Base-by-base conservation (phyloP, 2,888 invertebrate genomes). In the Napeogenes sylphis region DNA sequence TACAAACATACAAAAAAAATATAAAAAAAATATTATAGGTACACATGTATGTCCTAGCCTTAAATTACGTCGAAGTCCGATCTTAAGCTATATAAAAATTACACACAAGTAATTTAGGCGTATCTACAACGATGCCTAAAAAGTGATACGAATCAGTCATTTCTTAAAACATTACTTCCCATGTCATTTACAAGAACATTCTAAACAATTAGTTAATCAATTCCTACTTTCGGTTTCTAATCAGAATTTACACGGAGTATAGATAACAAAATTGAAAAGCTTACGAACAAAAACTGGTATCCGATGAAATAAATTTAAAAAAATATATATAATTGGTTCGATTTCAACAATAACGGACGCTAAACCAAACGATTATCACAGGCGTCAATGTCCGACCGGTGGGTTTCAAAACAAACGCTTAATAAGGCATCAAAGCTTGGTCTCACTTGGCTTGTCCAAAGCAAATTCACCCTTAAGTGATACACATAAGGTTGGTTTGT, bases 131-230 rank as follows among this genome's bases (percentile, higher is more conserved):
- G 78, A 75, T 71, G 84, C 84, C 84, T 84, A 84, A 76, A 79
- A 73, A 80, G 79, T 76, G 76, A 79, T 84, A 85, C 79, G 80
- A 81, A 79, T 88, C 88, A 88, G 88, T 87, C 87, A 82, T 83
- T 85, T 81, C 84, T 84, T 85, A 84, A 84, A 84, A 82, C 79
- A 76, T 78, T 79, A 71, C 70, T 65, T 66, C 68, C 69, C 59
- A 61, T 59, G 58, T 45, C 56, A 62, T 8, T 21, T 21, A 21
- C 21, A 21, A 42, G 8, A 12, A 51, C 30, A 30, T 30, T 8
- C 12, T 51, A 51, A 51, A 51, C 8, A 21, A 51, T 51, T 47
- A 47, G 14, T 21, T 30, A 51, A 30, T 51, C 21, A 21, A 42
- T 42, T 42, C 42, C 42, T 42, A 42, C 10, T 10, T 10, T 42